Base-by-base conservation (phyloP, 2,888 invertebrate species). In the Sinohyriopsis cumingii region DNA sequence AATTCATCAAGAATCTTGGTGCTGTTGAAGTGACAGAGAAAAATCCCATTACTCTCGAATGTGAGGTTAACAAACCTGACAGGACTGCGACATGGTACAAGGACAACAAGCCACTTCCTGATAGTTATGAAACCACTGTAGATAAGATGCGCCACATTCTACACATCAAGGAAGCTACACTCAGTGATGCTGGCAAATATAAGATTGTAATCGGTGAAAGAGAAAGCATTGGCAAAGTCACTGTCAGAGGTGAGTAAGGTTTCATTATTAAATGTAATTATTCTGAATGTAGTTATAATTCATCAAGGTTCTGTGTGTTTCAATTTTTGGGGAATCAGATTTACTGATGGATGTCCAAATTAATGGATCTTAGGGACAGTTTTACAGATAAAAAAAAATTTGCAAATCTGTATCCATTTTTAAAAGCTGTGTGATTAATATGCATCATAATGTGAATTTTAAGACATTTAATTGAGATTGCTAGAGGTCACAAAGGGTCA, bases 41-140 rank as follows among this genome's bases (percentile, higher is more conserved):
- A n/a, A 73, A 81, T 15, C 65, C 74, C 9, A 77, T 83, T 25
- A 73, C 69, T 33, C 68, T 86, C 33, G 76, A 76, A 59, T 80
- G 79, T 67, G 78, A 82, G 28, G 69, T 83, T 24, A 77, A 81
- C 55, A 83, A 84, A 67, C 77, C 83, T 9, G 71, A 81, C 56
- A 79, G 78, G 28, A 65, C 63, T 15, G 71, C 68, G 22, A 72
- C 25, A 57, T 78, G 85, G 84, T 72, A 73, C 64, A 82, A 83
- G 69, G 78, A 84, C 60, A 78, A 73, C 24, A 76, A 79, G 67
- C 77, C 78, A 12, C 75, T 79, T 63, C 80, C 79, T 20, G 96
- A 83, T 73, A 81, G 95, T 88, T 96, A 88, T 93, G 95, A 80
- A 86, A 93, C 96, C 33, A 93, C 95, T 68, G 94, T 95, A 86